Percentiles rank a stretch among this genome's conserved stretches.
phyloP scores from a whole-genome alignment of 2,797 vertebrate species.

The Sebastiscus albofasciatus region DNA sequence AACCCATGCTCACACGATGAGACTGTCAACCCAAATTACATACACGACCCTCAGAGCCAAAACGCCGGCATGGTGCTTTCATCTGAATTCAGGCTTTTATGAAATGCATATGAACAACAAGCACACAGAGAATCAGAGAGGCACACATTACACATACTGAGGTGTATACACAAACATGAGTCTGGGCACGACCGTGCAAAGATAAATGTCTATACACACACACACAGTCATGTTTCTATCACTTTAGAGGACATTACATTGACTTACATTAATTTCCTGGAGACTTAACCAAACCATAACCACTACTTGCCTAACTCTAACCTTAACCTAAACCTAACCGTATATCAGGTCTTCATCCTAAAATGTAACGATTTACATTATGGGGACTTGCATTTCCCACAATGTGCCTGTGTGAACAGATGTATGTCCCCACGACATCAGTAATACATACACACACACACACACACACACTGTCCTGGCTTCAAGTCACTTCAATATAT shows the following conservation, averaged over 20 bases:
- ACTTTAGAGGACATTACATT: neutral
- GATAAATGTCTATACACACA: neutral
- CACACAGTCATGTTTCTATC: neutral
- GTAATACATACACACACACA: neutral
- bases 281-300: neutral
- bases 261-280: neutral
- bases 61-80: conserved; percentile 25
- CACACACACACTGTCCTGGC: neutral
- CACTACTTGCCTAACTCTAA: neutral
- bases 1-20: conserved; percentile 25
- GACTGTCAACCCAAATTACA: conserved; percentile 41
- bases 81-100: conserved; percentile 16
- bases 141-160: neutral
- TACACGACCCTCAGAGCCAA: conserved; percentile 6
- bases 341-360: neutral
- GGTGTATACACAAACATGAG: conserved; percentile 4
- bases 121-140: conserved; percentile 16
- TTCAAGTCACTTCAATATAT: neutral
- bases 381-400: neutral
- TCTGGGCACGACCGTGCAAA: neutral
- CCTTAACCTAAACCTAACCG: neutral
- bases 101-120: conserved; percentile 24
- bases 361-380: neutral
- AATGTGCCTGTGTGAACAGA: neutral
- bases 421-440: neutral